phyloP scores from a whole-genome alignment of 2,113 vertebrate genomes.

The Oreamnos americanus region DNA sequence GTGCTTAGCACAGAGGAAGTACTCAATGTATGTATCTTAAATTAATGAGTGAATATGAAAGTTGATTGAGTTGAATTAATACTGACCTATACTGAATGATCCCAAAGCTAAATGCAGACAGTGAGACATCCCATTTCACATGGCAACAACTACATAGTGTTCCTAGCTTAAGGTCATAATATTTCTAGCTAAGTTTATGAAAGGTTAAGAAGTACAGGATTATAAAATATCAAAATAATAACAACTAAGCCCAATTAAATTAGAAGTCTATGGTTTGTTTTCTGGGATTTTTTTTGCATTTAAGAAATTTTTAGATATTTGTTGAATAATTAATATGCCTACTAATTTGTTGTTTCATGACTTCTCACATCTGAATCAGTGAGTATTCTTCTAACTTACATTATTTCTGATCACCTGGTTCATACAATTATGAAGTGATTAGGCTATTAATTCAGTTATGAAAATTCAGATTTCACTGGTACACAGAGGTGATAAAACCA shows the following conservation, averaged over 20 bases:
- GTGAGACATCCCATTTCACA: background rate
- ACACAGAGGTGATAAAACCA: background rate
- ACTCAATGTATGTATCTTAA: background rate
- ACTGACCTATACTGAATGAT: background rate
- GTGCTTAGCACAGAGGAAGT: background rate
- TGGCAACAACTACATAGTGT: background rate
- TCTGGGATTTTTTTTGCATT: background rate
- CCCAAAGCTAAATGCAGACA: background rate
- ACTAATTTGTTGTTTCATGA: background rate
- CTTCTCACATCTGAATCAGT: background rate
- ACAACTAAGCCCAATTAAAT: background rate
- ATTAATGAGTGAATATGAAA: background rate
- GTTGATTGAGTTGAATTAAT: background rate
- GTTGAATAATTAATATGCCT: background rate
- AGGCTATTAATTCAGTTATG: slow-evolving; percentile 16
- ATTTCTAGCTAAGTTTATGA: background rate
- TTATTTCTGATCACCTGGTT: background rate
- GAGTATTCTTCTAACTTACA: slow-evolving; percentile 13
- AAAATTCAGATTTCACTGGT: background rate
- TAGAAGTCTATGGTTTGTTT: background rate
- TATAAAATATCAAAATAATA: slow-evolving; percentile 26
- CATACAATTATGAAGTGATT: background rate
- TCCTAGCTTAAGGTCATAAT: background rate
- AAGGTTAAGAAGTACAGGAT: background rate
- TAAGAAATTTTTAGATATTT: background rate